These are phyloP conservation scores for Agrilus planipennis DNA, from an alignment of 1,140 invertebrate genomes.

Conservation along the genomic window DNA sequence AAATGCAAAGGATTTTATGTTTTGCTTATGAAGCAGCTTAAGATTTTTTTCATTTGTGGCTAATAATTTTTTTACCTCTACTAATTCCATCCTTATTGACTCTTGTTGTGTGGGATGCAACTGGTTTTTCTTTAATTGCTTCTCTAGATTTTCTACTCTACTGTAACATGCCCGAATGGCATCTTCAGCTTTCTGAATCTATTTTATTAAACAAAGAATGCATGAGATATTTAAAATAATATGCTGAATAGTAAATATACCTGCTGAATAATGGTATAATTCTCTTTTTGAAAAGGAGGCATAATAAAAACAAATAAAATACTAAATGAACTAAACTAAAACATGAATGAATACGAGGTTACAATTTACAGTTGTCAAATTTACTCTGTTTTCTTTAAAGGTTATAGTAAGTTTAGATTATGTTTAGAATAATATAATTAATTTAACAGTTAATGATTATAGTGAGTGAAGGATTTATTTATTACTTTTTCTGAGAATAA, in stretches of 20 bases:
- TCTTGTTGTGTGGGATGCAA: slow-evolving; percentile 5
- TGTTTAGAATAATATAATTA: no score
- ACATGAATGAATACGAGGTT: not conserved
- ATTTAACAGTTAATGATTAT: no score
- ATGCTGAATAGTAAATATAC: no score
- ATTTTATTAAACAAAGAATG: slow-evolving; percentile 3
- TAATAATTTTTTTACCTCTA: slow-evolving; percentile 14
- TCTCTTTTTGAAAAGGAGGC: no score
- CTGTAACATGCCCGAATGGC: slow-evolving; percentile 27
- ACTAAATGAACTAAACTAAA: not conserved
- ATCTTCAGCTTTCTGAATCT: slow-evolving; percentile 34
- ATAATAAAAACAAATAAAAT: slow-evolving; percentile 1
- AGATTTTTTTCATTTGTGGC: slow-evolving; percentile 12
- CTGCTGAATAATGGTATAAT: no score
- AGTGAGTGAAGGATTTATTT: no score
- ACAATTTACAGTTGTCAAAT: no score
- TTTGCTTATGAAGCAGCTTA: slow-evolving; percentile 13
- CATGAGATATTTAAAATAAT: not conserved
- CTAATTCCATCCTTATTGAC: slow-evolving; percentile 13
- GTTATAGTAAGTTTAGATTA: no score
- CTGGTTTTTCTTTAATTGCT: slow-evolving; percentile 25
- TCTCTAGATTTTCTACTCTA: slow-evolving; percentile 27
- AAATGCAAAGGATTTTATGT: slow-evolving; percentile 14
- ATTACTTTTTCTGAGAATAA: no score
- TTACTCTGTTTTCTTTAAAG: no score